phyloP scores from a whole-genome alignment of 2,888 invertebrate species.

The Anaspis maculata region DNA sequence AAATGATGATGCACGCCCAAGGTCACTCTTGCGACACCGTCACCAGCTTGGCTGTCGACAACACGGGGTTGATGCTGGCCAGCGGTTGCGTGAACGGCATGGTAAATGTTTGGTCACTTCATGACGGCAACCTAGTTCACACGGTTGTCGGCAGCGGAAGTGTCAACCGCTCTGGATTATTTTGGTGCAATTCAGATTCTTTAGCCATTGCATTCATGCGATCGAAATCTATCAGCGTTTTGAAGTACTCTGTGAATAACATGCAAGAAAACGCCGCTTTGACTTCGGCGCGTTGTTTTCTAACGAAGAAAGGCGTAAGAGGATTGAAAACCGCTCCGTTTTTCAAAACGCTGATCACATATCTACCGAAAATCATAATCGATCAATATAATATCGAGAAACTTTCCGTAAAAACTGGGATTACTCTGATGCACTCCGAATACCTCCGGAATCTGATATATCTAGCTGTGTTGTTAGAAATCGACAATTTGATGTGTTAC shows the following conservation, averaged over 20 bases:
- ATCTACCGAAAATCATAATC: constrained; percentile 45
- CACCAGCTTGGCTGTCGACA: constrained; percentile 45
- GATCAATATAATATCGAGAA: constrained; percentile 50
- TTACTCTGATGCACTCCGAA: constrained; percentile 50
- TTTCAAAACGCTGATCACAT: constrained; percentile 42
- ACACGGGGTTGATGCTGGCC: constrained; percentile 47
- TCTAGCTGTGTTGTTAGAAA: constrained; percentile 46
- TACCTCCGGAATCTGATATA: constrained; percentile 51
- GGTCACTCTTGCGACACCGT: constrained; percentile 49
- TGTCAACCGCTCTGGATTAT: constrained; percentile 41
- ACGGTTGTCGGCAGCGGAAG: constrained; percentile 48
- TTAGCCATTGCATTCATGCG: constrained; percentile 48
- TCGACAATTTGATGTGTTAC: constrained; percentile 48
- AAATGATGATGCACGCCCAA: constrained; percentile 41
- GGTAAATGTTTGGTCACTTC: constrained; percentile 54
- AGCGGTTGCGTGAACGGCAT: constrained; percentile 47
- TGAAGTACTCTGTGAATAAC: constrained; percentile 42
- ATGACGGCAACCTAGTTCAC: constrained; percentile 49
- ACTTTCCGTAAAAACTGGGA: constrained; percentile 48
- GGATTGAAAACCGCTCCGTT: constrained; percentile 49
- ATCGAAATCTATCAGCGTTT: constrained; percentile 46
- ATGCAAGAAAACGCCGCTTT: constrained; percentile 42
- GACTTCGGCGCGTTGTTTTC: constrained; percentile 44
- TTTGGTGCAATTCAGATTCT: constrained; percentile 44
- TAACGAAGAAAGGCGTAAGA: constrained; percentile 46